These are phyloP conservation scores for Kradibia gibbosae DNA, from an alignment of 1,140 invertebrate species.

Conservation along the genomic window DNA sequence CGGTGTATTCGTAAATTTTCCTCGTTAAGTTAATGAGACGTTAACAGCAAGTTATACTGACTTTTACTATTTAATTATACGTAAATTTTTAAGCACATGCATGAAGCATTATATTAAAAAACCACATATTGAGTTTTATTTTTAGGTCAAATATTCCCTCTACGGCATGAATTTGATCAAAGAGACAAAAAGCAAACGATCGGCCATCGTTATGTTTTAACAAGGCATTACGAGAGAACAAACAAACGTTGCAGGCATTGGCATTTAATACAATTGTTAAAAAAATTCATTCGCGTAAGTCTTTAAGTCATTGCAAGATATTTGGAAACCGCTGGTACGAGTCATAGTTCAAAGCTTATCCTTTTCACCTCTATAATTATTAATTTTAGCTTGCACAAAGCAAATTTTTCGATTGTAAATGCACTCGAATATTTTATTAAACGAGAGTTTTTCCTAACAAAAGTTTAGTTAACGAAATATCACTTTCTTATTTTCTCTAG, in stretches of 20 bases:
- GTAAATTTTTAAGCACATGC: neutral
- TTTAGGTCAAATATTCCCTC: no score
- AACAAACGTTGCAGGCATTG: no score
- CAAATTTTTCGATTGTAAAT: neutral
- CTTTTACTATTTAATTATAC: neutral
- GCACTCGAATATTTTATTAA: neutral
- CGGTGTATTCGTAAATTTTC: neutral
- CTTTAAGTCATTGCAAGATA: no score
- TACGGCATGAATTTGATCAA: no score
- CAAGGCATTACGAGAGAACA: no score
- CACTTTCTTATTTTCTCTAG: neutral
- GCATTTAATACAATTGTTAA: no score
- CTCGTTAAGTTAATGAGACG: neutral
- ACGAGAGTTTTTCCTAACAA: neutral
- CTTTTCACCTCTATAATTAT: neutral
- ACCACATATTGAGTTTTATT: neutral
- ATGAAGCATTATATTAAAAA: neutral
- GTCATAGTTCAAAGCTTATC: neutral
- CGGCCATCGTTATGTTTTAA: no score
- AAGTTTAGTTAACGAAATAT: no score
- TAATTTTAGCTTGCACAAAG: neutral
- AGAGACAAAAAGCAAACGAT: no score
- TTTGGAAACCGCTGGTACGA: no score
- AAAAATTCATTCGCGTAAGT: no score
- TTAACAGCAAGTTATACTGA: neutral